Percentiles rank a stretch among this genome's conserved stretches.
These are phyloP conservation scores for Chymomyza caudatula DNA, from an alignment of 2,888 invertebrate species.

Conservation along the genomic window DNA sequence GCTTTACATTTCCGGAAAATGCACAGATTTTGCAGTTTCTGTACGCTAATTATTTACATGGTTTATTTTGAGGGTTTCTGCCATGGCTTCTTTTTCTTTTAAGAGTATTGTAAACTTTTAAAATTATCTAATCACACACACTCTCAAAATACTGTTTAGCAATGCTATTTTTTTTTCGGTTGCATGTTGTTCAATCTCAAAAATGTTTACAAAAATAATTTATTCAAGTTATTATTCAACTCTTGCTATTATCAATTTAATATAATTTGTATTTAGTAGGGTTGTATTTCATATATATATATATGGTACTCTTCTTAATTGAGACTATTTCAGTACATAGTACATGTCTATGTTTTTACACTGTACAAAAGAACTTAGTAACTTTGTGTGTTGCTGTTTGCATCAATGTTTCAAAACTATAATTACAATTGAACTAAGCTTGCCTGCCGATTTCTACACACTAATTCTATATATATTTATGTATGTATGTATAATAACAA, in stretches of 20 bases:
- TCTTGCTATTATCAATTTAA: conserved; percentile 24
- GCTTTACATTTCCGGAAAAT: too few relatives aligned
- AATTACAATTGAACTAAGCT: conserved; percentile 59
- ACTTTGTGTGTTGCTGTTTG: not conserved
- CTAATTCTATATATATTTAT: conserved; percentile 4
- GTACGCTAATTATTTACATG: not conserved
- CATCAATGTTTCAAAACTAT: conserved; percentile 27
- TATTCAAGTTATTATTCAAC: conserved; percentile 49
- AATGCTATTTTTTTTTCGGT: conserved; percentile 13
- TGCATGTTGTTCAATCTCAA: conserved; percentile 41
- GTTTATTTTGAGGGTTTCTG: not conserved
- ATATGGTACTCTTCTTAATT: conserved; percentile 29
- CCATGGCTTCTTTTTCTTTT: not conserved
- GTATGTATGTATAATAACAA: conserved; percentile 12
- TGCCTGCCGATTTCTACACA: not conserved
- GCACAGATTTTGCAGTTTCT: too few relatives aligned
- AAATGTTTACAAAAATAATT: conserved; percentile 69
- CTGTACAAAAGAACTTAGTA: conserved; percentile 23
- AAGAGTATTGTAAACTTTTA: conserved; percentile 23
- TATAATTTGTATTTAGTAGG: conserved; percentile 25
- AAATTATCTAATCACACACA: conserved; percentile 22
- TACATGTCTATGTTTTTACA: conserved; percentile 25
- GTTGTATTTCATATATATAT: conserved; percentile 7
- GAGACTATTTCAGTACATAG: conserved; percentile 17
- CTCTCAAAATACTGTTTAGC: not conserved